Percentiles rank a stretch among this genome's conserved stretches.
phyloP scores from a whole-genome alignment of 2,113 vertebrate genomes.

The Macroglossus sobrinus region DNA sequence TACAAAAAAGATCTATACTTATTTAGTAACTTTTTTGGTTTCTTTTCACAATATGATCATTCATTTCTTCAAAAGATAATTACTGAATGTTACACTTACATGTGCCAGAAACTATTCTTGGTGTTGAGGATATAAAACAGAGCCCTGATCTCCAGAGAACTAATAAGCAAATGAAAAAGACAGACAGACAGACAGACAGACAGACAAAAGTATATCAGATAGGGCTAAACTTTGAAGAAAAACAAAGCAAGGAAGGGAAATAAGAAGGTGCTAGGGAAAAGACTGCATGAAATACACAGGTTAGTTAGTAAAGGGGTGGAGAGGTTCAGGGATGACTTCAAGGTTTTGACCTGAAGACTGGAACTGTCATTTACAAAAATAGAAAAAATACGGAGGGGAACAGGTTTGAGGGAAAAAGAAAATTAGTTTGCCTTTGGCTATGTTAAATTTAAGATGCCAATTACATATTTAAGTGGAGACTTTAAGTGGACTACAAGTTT shows the following conservation, averaged over 20 bases:
- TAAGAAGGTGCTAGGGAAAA: not conserved
- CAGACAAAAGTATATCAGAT: not conserved
- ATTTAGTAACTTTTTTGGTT: not conserved
- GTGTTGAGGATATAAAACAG: not conserved
- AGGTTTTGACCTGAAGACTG: not conserved
- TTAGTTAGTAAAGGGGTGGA: not conserved
- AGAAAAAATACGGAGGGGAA: not conserved
- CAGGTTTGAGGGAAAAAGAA: not conserved
- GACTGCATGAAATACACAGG: not conserved
- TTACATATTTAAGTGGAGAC: not conserved
- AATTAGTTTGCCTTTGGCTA: not conserved
- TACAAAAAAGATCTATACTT: not conserved
- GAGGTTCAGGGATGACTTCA: not conserved
- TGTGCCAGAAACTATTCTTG: not conserved
- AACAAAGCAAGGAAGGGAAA: not conserved
- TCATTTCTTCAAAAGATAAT: not conserved
- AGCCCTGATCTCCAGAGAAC: not conserved
- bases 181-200: not conserved
- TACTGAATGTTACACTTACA: not conserved
- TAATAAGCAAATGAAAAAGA: not conserved
- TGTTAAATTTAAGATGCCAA: not conserved
- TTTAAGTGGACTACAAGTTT: not conserved
- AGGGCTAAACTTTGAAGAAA: not conserved
- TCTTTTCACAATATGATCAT: not conserved
- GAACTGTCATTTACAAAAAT: not conserved